Evolutionary conservation across 1,140 invertebrate genomes (phyloP).

Genomic region (Cotesia glomerata): DNA sequence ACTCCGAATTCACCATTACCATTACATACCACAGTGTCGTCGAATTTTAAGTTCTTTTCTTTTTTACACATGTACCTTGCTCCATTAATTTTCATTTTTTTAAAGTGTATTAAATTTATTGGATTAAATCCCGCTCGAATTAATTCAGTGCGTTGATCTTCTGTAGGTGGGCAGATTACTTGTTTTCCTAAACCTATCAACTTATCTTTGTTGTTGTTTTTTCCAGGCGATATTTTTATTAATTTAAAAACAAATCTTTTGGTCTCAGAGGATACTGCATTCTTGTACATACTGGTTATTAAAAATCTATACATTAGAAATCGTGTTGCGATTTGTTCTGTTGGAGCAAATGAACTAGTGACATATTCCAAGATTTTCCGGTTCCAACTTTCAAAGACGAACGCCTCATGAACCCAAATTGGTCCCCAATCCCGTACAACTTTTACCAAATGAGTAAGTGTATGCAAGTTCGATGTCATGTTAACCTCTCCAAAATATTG

Average conservation of each 20-base stretch:
- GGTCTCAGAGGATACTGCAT: background rate
- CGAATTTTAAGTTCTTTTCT: background rate
- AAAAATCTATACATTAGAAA: slow-evolving; percentile 26
- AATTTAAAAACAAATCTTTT: background rate
- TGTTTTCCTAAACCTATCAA: background rate
- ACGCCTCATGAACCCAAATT: no score
- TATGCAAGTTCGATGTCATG: slow-evolving; percentile 32
- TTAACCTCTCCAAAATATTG: slow-evolving; percentile 20
- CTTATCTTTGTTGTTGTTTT: background rate
- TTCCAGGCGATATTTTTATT: background rate
- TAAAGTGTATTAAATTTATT: no score
- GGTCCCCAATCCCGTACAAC: background rate
- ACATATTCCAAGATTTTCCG: no score
- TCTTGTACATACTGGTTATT: background rate
- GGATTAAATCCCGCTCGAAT: no score
- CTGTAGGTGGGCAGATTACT: background rate
- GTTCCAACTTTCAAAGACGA: no score
- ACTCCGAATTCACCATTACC: background rate
- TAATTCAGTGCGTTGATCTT: background rate
- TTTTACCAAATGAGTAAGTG: slow-evolving; percentile 27
- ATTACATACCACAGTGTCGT: background rate
- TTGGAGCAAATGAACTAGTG: slow-evolving; percentile 18
- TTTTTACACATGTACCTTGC: no score
- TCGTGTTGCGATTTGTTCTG: no score
- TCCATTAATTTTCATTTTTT: no score